Conservation (phyloP, 2,888 invertebrate species). For the Eupithecia insigniata region DNA sequence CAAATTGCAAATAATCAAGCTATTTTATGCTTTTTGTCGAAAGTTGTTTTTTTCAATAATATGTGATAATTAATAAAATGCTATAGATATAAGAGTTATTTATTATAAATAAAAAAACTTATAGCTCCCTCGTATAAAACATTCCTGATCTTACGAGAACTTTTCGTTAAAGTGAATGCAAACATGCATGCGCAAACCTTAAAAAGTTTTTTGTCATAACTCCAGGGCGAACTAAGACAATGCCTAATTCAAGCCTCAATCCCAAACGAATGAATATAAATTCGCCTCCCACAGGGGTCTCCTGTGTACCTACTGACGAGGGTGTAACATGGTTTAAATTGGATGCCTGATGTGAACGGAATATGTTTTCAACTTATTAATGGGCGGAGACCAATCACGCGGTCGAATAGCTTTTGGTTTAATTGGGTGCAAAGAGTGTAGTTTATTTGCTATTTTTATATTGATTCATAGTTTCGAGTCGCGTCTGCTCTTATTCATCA, state of each 20-base stretch:
- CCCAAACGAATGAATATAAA: neutral
- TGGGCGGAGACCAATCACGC: slow-evolving; percentile 13
- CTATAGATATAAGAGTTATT: too few species aligned
- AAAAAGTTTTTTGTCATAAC: neutral
- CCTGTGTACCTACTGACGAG: neutral
- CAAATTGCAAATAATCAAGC: neutral
- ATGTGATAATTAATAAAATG: too few species aligned
- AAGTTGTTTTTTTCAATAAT: too few species aligned
- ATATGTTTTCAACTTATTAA: slow-evolving; percentile 6
- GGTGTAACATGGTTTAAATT: neutral
- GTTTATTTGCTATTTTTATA: neutral
- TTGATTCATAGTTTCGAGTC: neutral
- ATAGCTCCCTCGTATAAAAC: neutral
- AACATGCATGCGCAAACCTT: neutral
- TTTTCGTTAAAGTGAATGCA: neutral
- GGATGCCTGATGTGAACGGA: slow-evolving; percentile 2
- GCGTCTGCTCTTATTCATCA: too few species aligned
- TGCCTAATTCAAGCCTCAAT: neutral
- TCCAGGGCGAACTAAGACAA: neutral
- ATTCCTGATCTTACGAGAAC: neutral
- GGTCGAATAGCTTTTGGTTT: neutral
- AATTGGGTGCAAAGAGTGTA: slow-evolving; percentile 2
- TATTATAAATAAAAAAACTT: neutral
- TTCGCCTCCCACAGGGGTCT: neutral
- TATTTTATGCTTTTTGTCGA: too few species aligned